Base-by-base conservation (phyloP, 1,140 invertebrate genomes). In the Arctopsyche grandis region DNA sequence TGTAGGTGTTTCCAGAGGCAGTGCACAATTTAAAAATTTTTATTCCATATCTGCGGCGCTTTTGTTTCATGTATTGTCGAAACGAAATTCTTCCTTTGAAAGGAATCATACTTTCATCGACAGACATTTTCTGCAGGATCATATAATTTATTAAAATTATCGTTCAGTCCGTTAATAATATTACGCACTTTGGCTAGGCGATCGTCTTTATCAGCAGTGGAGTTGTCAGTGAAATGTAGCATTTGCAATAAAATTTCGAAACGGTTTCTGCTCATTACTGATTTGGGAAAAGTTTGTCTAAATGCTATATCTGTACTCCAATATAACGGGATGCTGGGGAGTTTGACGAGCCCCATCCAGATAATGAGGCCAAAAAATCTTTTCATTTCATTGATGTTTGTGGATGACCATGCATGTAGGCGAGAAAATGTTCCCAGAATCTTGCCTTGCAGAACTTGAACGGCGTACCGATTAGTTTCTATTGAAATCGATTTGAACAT, bases 11-110 rank as follows among this genome's bases (percentile, higher is more conserved):
- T 26, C 83, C 84, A 26, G 81, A 60, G 14, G 60, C 38, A 78
- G 66, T 81, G 78, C 83, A 84, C 21, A 86, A 48, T 83, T 86
- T 86, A 75, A 84, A 85, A 10, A 86, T 63, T 82, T 86, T 86
- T 66, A 86, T 84, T 56, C 80, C 83, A 81, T 84, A 85, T 82
- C 83, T 81, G 81, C 84, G 83, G 74, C 43, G 69, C 82, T 86
- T 85, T 70, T 83, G 78, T 66, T 83, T 83, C 71, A 83, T 83
- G 74, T 85, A 85, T 71, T 85, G 84, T 69, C 75, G 46, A 69
- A 86, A 84, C 10, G 69, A 26, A 24, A 86, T 80, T 69, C 83
- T 77, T 14, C 85, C 84, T 69, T 81, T 69, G 69, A 85, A 86
- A 60, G 85, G 84, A 69, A 86, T 70, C 78, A 85, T 80, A 12